These are phyloP conservation scores for Alaudala cheleensis DNA, from an alignment of 2,113 vertebrate species.

Conservation along the genomic window DNA sequence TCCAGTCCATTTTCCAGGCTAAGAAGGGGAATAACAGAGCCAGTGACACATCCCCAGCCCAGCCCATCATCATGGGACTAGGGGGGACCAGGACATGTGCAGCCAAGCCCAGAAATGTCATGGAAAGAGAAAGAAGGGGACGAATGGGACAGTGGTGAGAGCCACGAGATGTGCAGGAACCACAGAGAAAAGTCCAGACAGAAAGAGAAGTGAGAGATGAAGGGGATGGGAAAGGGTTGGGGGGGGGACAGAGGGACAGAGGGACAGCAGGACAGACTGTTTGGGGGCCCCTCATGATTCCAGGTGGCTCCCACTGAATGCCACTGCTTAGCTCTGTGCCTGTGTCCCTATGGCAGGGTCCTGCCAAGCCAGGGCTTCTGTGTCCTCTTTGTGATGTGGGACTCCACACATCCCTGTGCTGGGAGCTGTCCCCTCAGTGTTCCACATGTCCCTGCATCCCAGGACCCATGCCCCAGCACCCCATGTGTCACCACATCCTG, in stretches of 20 bases:
- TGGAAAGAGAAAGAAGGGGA: not conserved
- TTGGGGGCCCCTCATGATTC: fast-evolving
- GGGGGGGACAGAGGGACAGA: not conserved
- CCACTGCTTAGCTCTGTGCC: not conserved
- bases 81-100: not conserved
- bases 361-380: not conserved
- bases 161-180: fast-evolving
- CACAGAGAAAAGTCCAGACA: not conserved
- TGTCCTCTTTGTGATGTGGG: fast-evolving
- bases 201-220: not conserved
- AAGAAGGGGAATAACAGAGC: not conserved
- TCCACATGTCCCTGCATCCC: fast-evolving
- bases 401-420: fast-evolving
- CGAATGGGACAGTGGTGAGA: fast-evolving
- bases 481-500: fast-evolving
- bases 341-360: fast-evolving
- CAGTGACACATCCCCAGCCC: not conserved
- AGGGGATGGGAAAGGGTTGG: not conserved
- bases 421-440: not conserved
- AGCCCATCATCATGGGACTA: fast-evolving
- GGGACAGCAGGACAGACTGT: not conserved
- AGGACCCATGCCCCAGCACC: not conserved
- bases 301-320: not conserved
- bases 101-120: not conserved
- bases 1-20: fast-evolving